Evolutionary conservation across 2,113 vertebrate species (phyloP).

Genomic region (Psilopogon haemacephalus): DNA sequence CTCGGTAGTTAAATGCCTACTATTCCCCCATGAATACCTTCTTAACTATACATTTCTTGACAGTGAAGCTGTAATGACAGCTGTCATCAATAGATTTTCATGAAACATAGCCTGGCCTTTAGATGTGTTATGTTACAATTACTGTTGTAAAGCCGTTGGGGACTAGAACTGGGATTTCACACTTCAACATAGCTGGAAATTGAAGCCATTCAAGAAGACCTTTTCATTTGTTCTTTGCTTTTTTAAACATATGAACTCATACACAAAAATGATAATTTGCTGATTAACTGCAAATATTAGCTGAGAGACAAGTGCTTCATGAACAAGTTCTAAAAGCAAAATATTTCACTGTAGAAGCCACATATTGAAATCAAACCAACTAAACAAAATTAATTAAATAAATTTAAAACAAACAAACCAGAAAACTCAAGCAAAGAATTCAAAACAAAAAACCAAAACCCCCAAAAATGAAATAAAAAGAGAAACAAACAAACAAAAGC

Average conservation of each 20-base stretch:
- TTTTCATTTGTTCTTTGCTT: background rate
- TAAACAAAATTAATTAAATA: no score
- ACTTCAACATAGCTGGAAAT: constrained; percentile 22
- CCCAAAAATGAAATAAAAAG: no score
- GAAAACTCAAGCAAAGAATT: no score
- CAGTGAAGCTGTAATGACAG: constrained; percentile 69
- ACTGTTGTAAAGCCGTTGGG: constrained; percentile 13
- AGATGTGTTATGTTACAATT: constrained; percentile 50
- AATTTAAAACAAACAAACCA: no score
- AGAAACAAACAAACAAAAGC: no score
- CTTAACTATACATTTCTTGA: constrained; percentile 43
- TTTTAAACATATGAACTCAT: background rate
- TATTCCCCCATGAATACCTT: constrained; percentile 58
- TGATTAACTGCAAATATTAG: background rate
- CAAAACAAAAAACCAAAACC: no score
- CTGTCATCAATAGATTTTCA: constrained; percentile 61
- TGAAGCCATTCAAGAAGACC: background rate
- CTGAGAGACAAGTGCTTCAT: background rate
- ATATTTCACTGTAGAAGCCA: background rate
- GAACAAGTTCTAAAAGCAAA: background rate
- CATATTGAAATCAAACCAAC: background rate
- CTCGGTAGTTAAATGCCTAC: constrained; percentile 42
- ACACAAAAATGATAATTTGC: background rate
- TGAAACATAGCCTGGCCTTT: constrained; percentile 67
- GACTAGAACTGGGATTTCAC: constrained; percentile 20